Evolutionary conservation across 2,888 invertebrate genomes (phyloP).

Genomic region (Callosobruchus maculatus): DNA sequence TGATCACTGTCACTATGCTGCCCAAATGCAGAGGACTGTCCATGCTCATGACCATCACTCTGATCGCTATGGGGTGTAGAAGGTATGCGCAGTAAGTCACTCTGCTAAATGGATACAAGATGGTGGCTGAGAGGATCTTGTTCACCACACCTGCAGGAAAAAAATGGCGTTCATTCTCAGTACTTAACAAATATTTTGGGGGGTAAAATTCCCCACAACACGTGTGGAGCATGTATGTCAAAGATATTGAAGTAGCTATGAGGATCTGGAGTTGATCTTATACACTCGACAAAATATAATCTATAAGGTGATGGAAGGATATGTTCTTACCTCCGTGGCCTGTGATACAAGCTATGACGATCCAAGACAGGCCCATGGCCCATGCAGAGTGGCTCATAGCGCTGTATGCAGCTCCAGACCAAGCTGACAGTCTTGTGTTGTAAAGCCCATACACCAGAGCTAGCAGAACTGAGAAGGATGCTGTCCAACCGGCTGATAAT

Average conservation of each 20-base stretch:
- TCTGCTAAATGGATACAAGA: conserved; percentile 79
- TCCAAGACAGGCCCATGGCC: conserved; percentile 78
- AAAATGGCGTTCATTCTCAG: too few relatives aligned
- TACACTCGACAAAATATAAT: too few relatives aligned
- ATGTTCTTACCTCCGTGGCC: conserved; percentile 80
- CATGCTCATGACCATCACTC: conserved; percentile 75
- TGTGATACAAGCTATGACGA: conserved; percentile 79
- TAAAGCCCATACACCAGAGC: conserved; percentile 78
- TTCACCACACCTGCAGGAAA: conserved; percentile 60
- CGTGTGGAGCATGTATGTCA: too few relatives aligned
- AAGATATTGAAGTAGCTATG: too few relatives aligned
- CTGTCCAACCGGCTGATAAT: conserved; percentile 67
- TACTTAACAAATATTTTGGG: too few relatives aligned
- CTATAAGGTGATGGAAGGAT: too few relatives aligned
- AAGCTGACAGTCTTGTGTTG: conserved; percentile 63
- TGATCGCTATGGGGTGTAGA: conserved; percentile 78
- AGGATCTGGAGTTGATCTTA: too few relatives aligned
- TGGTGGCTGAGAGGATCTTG: conserved; percentile 68
- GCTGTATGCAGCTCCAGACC: conserved; percentile 73
- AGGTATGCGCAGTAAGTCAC: conserved; percentile 86
- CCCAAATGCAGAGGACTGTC: conserved; percentile 80
- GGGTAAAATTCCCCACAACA: too few relatives aligned
- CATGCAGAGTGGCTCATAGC: conserved; percentile 80
- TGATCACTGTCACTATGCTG: conserved; percentile 70
- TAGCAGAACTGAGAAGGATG: conserved; percentile 63